These are phyloP conservation scores for Poeciliopsis infans DNA, from an alignment of 2,797 vertebrate species.

Conservation along the genomic window DNA sequence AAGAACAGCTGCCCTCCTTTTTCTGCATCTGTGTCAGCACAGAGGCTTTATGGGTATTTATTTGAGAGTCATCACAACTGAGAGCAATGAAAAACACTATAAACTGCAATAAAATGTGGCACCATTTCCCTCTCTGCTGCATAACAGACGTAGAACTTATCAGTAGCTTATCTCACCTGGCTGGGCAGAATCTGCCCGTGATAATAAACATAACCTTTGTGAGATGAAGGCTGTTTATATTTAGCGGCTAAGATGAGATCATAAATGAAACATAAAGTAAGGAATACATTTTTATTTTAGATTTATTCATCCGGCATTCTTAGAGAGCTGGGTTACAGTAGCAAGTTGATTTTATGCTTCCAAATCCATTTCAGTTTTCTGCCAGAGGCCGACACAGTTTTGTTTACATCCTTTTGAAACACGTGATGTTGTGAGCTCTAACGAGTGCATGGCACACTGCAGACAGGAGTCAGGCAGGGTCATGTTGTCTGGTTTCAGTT, in stretches of 20 bases:
- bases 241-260: not conserved
- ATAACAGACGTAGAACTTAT: slow-evolving; percentile 12
- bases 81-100: slow-evolving; percentile 39
- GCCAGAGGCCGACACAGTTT: not conserved
- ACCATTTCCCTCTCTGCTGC: slow-evolving; percentile 20
- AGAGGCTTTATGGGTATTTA: slow-evolving; percentile 38
- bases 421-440: not conserved
- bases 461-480: not conserved
- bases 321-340: not conserved
- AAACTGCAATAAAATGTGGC: slow-evolving; percentile 15
- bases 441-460: not conserved
- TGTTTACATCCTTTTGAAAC: not conserved
- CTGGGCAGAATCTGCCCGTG: not conserved
- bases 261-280: not conserved
- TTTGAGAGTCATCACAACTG: slow-evolving; percentile 15
- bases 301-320: not conserved
- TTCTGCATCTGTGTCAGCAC: slow-evolving; percentile 36
- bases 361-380: not conserved
- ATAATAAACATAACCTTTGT: slow-evolving; percentile 28
- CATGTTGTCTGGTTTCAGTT: no score
- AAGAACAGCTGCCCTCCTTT: slow-evolving; percentile 39
- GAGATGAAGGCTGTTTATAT: not conserved
- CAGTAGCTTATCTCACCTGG: slow-evolving; percentile 36
- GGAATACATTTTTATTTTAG: not conserved
- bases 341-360: not conserved